Conservation (phyloP, 1,140 invertebrate species). For the Oppia nitens region DNA sequence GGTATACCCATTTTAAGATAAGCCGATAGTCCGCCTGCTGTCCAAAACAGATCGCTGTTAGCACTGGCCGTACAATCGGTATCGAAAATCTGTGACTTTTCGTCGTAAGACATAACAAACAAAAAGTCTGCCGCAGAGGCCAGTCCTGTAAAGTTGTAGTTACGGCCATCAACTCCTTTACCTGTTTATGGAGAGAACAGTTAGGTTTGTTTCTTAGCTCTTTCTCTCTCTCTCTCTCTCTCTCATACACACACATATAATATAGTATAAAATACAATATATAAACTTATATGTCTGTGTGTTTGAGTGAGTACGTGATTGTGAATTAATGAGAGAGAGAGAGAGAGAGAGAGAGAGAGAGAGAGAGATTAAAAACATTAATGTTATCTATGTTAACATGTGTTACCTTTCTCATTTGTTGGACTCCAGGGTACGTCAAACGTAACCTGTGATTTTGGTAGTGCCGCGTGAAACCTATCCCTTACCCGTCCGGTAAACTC, state of each 20-base stretch:
- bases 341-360: too few relatives aligned
- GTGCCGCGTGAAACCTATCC: constrained; percentile 21
- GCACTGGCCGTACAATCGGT: constrained; percentile 28
- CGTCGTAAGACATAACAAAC: constrained; percentile 34
- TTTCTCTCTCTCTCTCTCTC: too few relatives aligned
- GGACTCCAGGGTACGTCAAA: constrained; percentile 33
- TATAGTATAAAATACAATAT: too few relatives aligned
- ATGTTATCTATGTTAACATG: background rate
- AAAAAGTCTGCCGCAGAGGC: constrained; percentile 27
- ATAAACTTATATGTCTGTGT: too few relatives aligned
- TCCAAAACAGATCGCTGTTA: constrained; percentile 25
- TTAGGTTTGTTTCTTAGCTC: background rate
- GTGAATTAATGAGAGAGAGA: too few relatives aligned
- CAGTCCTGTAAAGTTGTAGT: constrained; percentile 30
- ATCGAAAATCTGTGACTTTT: constrained; percentile 30
- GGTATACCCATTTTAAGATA: constrained; percentile 22
- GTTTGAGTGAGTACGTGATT: too few relatives aligned
- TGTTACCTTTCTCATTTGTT: constrained; percentile 3
- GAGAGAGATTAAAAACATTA: too few relatives aligned
- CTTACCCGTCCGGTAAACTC: constrained; percentile 25
- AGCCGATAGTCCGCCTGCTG: constrained; percentile 21
- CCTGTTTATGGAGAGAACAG: background rate
- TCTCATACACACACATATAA: too few relatives aligned
- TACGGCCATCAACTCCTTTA: constrained; percentile 29
- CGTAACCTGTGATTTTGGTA: constrained; percentile 27